Conservation (phyloP, 2,888 invertebrate species). For the Drosophila hamatofila region DNA sequence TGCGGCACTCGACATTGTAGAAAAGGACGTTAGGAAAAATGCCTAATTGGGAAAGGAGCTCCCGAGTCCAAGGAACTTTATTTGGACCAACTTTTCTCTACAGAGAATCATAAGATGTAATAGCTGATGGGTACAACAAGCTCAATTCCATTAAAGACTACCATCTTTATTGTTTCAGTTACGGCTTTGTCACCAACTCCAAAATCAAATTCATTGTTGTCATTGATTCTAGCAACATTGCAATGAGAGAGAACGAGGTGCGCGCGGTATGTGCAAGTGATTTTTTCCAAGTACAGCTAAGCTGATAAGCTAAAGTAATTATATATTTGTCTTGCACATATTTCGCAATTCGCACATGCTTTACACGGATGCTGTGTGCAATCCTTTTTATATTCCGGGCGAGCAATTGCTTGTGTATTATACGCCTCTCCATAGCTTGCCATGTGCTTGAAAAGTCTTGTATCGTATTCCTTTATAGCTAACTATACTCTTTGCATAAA, state of each 20-base stretch:
- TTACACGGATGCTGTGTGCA: conserved; percentile 97
- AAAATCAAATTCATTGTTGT: conserved; percentile 97
- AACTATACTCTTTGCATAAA: too few species aligned
- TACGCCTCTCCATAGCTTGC: too few species aligned
- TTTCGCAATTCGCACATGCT: conserved; percentile 95
- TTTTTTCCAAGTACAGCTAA: not conserved
- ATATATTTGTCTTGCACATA: conserved; percentile 87
- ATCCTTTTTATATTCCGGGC: conserved; percentile 98
- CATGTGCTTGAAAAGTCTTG: too few species aligned
- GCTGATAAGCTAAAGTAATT: conserved; percentile 37
- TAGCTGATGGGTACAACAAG: not conserved
- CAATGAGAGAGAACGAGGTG: conserved; percentile 96
- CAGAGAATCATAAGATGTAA: conserved; percentile 98
- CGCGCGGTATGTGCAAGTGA: conserved; percentile 88
- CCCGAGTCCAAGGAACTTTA: conserved; percentile 95
- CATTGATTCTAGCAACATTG: conserved; percentile 94
- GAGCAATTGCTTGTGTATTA: too few species aligned
- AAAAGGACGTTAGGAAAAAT: too few species aligned
- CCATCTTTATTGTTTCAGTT: conserved; percentile 86
- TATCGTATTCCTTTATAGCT: too few species aligned
- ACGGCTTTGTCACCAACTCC: conserved; percentile 98
- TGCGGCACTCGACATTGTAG: conserved; percentile 87
- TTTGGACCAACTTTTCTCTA: conserved; percentile 95
- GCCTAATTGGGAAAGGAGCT: conserved; percentile 87
- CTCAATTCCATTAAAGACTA: not conserved